Evolutionary conservation across 64 coral and sea anemone genomes (phyloP).

Genomic region (Hydrozoanthus tunicans): DNA sequence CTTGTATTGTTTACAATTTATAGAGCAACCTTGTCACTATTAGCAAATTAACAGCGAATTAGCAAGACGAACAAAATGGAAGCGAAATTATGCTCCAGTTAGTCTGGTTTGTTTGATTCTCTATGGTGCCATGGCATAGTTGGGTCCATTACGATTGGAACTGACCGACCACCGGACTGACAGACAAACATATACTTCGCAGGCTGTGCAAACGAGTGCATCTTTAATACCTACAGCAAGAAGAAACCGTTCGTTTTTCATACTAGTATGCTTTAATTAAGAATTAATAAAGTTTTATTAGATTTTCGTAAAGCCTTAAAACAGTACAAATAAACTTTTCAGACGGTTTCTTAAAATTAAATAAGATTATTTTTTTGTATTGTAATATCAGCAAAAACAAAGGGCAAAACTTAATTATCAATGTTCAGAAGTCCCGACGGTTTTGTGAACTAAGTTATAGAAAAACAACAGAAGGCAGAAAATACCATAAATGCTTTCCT

Average conservation of each 20-base stretch:
- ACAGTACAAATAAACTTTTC: constrained; percentile 29
- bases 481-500: background rate
- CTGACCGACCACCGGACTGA: background rate
- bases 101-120: constrained; percentile 20
- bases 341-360: constrained; percentile 15
- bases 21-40: constrained; percentile 51
- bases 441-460: background rate
- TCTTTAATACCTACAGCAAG: background rate
- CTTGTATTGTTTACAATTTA: background rate
- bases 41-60: constrained; percentile 59
- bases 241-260: background rate
- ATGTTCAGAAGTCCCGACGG: constrained; percentile 8
- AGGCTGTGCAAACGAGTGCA: background rate
- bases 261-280: constrained; percentile 13
- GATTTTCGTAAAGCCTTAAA: constrained; percentile 16
- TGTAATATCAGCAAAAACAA: constrained; percentile 29
- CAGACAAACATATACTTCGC: background rate
- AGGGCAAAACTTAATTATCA: constrained; percentile 32
- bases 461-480: background rate
- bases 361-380: constrained; percentile 37
- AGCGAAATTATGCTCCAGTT: background rate
- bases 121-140: background rate
- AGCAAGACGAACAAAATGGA: constrained; percentile 10
- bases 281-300: constrained; percentile 37
- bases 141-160: background rate